Evolutionary conservation across 2,888 invertebrate species (phyloP).

Genomic region (Meiosimyza decipiens): DNA sequence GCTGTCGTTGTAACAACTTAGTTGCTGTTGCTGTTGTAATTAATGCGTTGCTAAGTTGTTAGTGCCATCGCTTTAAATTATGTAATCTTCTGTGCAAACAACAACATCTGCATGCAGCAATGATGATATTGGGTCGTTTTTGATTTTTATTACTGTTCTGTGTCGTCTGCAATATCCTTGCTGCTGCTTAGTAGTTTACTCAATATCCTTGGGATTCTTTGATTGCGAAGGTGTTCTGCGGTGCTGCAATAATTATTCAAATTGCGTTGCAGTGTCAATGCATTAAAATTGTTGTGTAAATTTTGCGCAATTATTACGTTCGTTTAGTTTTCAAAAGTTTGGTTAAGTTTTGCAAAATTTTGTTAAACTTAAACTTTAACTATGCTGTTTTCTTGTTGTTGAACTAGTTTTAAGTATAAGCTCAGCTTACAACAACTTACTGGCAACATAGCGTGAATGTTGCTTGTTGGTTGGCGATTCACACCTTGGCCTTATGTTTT

Average conservation of each 20-base stretch:
- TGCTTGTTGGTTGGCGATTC: background rate
- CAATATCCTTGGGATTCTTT: too few relatives aligned
- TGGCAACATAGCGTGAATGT: background rate
- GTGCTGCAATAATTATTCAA: too few relatives aligned
- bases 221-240: too few relatives aligned
- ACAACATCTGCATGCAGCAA: background rate
- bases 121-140: background rate
- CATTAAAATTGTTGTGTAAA: too few relatives aligned
- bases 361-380: too few relatives aligned
- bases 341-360: conserved; percentile 39
- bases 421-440: too few relatives aligned
- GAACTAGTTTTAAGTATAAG: too few relatives aligned
- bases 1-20: conserved; percentile 16
- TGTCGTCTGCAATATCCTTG: background rate
- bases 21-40: conserved; percentile 34
- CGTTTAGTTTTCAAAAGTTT: background rate
- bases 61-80: conserved; percentile 41
- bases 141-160: too few relatives aligned
- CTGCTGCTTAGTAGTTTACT: background rate
- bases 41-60: conserved; percentile 42
- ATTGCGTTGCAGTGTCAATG: too few relatives aligned
- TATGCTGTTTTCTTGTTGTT: too few relatives aligned
- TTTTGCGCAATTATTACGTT: too few relatives aligned
- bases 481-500: conserved; percentile 15
- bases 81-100: conserved; percentile 38